Evolutionary conservation across 1,140 invertebrate species (phyloP), one percentile per base, ranked within the genome.

Genomic region (Drosophila trapezifrons): DNA sequence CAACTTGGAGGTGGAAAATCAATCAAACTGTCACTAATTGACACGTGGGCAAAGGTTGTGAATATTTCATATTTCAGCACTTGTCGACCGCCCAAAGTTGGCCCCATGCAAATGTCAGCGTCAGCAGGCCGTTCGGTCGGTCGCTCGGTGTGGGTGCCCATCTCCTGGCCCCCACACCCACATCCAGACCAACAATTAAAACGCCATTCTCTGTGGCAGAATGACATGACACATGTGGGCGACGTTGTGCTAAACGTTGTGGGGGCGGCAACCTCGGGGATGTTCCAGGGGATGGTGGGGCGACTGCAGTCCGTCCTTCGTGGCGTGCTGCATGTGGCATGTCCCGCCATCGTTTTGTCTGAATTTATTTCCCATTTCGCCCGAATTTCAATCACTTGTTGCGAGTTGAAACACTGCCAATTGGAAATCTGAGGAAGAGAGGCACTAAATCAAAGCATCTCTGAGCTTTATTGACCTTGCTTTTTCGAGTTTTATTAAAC

Each of bases 11-110:
- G 59, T 66, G 70, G 62, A 66, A 79, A 85, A 85, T 82, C 86
- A 90, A 82, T 87, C 79, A 72, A 65, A 46, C 58, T 86, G 71
- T 66, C 66, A 70, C 45, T 62, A 60, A 71, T 67, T 71, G 83
- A 76, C 82, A 79, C 64, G 76, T 62, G 60, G 60, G 47, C 78
- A 60, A 67, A 67, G 76, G 37, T 35, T 69, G 45, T 87, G 70
- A 72, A 86, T 87, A 73, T 79, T 87, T 87, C 75, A 86, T 86
- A 76, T 76, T 87, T 87, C 75, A 86, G 25, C 56, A 70, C 78
- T 65, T 85, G 81, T 81, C 80, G 62, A 15, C 54, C 45, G 22
- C 43, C 40, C 63, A 8, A 49, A 49, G 25, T 32, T 15, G 42
- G 63, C 22, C 29, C 49, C 40, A 51, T 73, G 57, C 40, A 66